Evolutionary conservation across 2,888 invertebrate genomes (phyloP).

Genomic region (Lochmaea crataegi): DNA sequence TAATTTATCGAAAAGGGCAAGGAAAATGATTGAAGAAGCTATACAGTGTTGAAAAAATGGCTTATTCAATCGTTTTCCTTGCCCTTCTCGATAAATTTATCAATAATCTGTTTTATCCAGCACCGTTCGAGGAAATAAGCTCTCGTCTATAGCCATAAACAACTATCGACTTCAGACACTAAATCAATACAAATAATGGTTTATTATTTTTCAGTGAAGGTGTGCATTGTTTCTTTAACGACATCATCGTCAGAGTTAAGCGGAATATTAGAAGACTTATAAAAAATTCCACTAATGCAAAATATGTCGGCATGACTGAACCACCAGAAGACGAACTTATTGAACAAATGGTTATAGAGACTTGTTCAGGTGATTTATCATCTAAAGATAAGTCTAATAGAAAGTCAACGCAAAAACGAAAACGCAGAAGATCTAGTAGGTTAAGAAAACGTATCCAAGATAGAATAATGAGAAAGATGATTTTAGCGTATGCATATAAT

Average conservation of each 20-base stretch:
- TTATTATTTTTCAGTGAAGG: constrained; percentile 26
- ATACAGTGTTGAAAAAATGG: too few species aligned
- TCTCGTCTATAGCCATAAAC: too few species aligned
- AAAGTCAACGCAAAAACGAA: background rate
- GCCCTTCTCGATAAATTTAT: too few species aligned
- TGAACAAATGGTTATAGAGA: background rate
- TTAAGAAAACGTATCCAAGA: background rate
- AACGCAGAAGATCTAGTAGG: background rate
- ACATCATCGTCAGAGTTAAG: constrained; percentile 24
- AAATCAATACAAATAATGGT: background rate
- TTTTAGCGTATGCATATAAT: background rate
- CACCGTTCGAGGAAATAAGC: too few species aligned
- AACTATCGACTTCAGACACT: too few species aligned
- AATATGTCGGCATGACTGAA: too few species aligned
- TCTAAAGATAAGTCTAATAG: background rate
- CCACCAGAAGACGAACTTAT: background rate
- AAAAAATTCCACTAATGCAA: background rate
- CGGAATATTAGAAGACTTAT: constrained; percentile 5
- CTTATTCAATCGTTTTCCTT: too few species aligned
- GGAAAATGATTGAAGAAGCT: too few species aligned
- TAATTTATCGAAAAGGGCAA: too few species aligned
- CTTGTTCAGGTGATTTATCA: background rate
- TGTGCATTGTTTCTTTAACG: too few species aligned
- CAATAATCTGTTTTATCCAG: too few species aligned
- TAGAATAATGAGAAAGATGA: background rate